Conservation (phyloP, 1,140 invertebrate genomes). For the Rhopalosiphum padi region DNA sequence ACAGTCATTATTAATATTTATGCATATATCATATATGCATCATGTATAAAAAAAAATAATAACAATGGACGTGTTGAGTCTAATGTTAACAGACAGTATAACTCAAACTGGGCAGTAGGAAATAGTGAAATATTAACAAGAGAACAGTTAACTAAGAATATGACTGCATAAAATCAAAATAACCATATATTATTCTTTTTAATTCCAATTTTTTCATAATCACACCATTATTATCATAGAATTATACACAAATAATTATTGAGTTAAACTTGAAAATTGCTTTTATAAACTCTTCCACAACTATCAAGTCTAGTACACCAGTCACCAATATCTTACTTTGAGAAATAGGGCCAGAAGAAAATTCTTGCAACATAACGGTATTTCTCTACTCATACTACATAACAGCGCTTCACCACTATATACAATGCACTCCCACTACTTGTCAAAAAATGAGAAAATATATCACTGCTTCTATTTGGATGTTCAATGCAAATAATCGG, state of each 20-base stretch:
- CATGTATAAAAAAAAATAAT: too few relatives aligned
- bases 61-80: neutral
- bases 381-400: neutral
- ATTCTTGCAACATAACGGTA: neutral
- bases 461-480: neutral
- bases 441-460: neutral
- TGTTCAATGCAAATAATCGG: neutral
- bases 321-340: neutral
- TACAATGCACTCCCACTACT: neutral
- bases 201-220: neutral
- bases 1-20: neutral
- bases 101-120: neutral
- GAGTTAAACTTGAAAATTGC: neutral
- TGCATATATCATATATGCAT: too few relatives aligned
- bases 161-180: neutral
- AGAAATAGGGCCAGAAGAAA: neutral
- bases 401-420: neutral
- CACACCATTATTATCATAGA: neutral
- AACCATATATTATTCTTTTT: neutral
- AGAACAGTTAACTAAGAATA: neutral
- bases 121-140: neutral
- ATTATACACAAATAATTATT: neutral
- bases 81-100: too few relatives aligned
- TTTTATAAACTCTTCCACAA: neutral
- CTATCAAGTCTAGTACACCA: neutral